Evolutionary conservation across 2,888 invertebrate genomes (phyloP).

Genomic region (Uloborus plumipes): DNA sequence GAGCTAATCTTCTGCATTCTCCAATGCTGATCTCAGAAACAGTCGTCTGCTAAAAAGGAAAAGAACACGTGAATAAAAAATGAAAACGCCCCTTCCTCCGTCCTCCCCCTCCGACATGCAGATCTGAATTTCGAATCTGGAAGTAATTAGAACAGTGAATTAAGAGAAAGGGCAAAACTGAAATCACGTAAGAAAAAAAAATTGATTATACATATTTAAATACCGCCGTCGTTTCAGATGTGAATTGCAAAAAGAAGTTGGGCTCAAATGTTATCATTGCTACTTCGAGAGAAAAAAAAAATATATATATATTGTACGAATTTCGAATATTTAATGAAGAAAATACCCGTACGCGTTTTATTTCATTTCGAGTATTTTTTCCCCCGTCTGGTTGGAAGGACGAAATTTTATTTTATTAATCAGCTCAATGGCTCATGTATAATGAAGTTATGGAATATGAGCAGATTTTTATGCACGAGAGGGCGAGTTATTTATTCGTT

Average conservation of each 20-base stretch:
- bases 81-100: background rate
- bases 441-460: slow-evolving; percentile 60
- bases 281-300: background rate
- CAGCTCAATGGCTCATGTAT: slow-evolving; percentile 61
- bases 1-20: background rate
- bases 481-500: slow-evolving; percentile 8
- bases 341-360: slow-evolving; percentile 31
- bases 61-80: slow-evolving; percentile 12
- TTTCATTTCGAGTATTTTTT: slow-evolving; percentile 42
- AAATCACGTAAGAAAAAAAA: slow-evolving; percentile 24
- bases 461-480: slow-evolving; percentile 43
- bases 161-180: slow-evolving; percentile 22
- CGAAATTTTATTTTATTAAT: slow-evolving; percentile 61
- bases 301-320: slow-evolving; percentile 39
- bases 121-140: slow-evolving; percentile 40
- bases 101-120: slow-evolving; percentile 7
- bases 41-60: background rate
- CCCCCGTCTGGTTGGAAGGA: slow-evolving; percentile 6
- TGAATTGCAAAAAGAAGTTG: slow-evolving; percentile 1
- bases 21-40: background rate
- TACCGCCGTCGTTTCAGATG: too few relatives aligned
- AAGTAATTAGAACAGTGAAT: slow-evolving; percentile 56
- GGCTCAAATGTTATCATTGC: background rate
- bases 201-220: slow-evolving; percentile 63
- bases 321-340: slow-evolving; percentile 53